Evolutionary conservation across 2,797 vertebrate genomes (phyloP).

Genomic region (Carapus acus): DNA sequence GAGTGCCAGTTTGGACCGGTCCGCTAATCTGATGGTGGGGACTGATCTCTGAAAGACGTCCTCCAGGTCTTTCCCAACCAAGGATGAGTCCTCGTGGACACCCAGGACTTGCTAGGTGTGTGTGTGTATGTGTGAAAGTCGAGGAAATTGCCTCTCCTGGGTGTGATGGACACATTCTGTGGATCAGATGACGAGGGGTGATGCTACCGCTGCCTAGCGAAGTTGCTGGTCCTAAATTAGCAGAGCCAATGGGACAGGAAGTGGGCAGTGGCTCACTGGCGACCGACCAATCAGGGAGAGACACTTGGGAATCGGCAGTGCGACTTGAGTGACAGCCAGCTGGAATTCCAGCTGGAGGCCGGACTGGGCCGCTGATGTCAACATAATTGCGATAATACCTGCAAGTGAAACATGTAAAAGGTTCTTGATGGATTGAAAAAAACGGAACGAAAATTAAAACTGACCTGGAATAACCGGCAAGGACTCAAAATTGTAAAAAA

Average conservation of each 20-base stretch:
- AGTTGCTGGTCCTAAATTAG: constrained; percentile 54
- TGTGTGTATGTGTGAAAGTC: too few relatives aligned
- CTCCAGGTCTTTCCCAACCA: too few relatives aligned
- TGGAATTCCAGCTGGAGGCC: constrained; percentile 1
- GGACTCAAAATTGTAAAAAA: constrained; percentile 82
- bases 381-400: background rate
- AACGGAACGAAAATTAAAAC: too few relatives aligned
- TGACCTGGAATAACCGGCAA: constrained; percentile 21
- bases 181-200: constrained; percentile 20
- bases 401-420: too few relatives aligned
- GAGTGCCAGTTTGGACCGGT: too few relatives aligned
- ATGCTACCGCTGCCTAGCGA: constrained; percentile 35
- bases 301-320: constrained; percentile 46
- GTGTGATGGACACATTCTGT: too few relatives aligned
- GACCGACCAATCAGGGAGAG: constrained; percentile 44
- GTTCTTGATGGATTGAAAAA: too few relatives aligned
- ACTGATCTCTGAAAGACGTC: too few relatives aligned
- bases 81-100: too few relatives aligned
- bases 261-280: constrained; percentile 4
- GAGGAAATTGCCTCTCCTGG: too few relatives aligned
- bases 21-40: too few relatives aligned
- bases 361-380: constrained; percentile 14
- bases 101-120: too few relatives aligned
- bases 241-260: constrained; percentile 23
- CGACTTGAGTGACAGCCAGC: constrained; percentile 18